These are phyloP conservation scores for Syngnathoides biaculeatus DNA, from an alignment of 2,113 vertebrate genomes.

Conservation along the genomic window DNA sequence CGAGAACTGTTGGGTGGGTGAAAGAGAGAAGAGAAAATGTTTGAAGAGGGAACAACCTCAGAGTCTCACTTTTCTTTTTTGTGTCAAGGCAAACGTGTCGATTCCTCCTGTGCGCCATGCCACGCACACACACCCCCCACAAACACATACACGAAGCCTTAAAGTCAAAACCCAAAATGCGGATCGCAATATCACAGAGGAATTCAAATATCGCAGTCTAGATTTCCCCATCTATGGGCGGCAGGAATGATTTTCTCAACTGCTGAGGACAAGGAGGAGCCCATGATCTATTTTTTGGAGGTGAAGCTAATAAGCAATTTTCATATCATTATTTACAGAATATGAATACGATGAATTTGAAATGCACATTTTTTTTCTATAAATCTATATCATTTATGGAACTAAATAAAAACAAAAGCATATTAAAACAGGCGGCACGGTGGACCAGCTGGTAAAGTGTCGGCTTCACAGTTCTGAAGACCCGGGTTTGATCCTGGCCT, in stretches of 20 bases:
- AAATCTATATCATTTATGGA: too few species aligned
- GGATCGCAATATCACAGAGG: neutral
- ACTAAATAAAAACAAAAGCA: too few species aligned
- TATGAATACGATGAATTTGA: too few species aligned
- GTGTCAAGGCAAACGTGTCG: neutral
- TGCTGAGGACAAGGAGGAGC: neutral
- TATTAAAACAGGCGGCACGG: too few species aligned
- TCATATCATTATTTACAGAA: too few species aligned
- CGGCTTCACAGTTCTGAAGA: too few species aligned
- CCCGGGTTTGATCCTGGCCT: too few species aligned
- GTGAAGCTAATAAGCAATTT: neutral
- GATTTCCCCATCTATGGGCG: neutral
- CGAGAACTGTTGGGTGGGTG: slow-evolving; percentile 43
- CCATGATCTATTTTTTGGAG: neutral
- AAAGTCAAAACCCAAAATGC: neutral
- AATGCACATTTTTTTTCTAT: too few species aligned
- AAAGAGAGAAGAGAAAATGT: slow-evolving; percentile 34
- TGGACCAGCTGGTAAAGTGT: too few species aligned
- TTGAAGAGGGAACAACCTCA: slow-evolving; percentile 37
- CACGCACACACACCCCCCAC: neutral
- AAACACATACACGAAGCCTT: neutral
- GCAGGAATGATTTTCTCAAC: neutral
- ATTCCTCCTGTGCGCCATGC: neutral
- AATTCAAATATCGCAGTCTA: neutral
- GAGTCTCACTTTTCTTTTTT: slow-evolving; percentile 21